These are phyloP conservation scores for Ormyrus labotus DNA, from an alignment of 2,888 invertebrate genomes.

Conservation along the genomic window DNA sequence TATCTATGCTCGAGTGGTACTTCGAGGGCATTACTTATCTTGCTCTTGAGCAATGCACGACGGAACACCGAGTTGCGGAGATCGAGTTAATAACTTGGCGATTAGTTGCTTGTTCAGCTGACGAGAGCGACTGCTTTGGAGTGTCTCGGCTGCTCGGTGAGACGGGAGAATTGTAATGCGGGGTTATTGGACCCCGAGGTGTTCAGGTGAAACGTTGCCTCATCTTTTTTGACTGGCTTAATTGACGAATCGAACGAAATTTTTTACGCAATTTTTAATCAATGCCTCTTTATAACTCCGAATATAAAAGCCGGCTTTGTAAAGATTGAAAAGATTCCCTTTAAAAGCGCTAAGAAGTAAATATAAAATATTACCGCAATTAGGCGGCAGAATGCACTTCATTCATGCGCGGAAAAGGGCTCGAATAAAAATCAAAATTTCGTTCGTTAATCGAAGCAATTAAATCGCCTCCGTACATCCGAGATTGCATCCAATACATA, in stretches of 20 bases:
- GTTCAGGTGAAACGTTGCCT: too few relatives aligned
- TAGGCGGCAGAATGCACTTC: neutral
- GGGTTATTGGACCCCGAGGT: too few relatives aligned
- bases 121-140: too few relatives aligned
- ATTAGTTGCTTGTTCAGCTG: neutral
- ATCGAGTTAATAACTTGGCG: constrained; percentile 40
- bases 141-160: neutral
- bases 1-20: constrained; percentile 16
- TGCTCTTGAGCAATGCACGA: constrained; percentile 3
- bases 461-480: neutral
- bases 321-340: too few relatives aligned
- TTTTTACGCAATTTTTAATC: too few relatives aligned
- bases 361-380: too few relatives aligned
- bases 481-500: neutral
- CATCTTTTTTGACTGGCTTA: too few relatives aligned
- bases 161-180: neutral
- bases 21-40: constrained; percentile 40
- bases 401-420: neutral
- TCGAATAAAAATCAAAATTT: constrained; percentile 5
- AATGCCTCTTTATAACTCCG: too few relatives aligned
- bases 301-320: too few relatives aligned
- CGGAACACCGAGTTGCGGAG: neutral
- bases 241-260: too few relatives aligned
- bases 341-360: too few relatives aligned
- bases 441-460: constrained; percentile 24